These are phyloP conservation scores for Phenacoccus solenopsis DNA, from an alignment of 1,140 invertebrate genomes.

Conservation along the genomic window DNA sequence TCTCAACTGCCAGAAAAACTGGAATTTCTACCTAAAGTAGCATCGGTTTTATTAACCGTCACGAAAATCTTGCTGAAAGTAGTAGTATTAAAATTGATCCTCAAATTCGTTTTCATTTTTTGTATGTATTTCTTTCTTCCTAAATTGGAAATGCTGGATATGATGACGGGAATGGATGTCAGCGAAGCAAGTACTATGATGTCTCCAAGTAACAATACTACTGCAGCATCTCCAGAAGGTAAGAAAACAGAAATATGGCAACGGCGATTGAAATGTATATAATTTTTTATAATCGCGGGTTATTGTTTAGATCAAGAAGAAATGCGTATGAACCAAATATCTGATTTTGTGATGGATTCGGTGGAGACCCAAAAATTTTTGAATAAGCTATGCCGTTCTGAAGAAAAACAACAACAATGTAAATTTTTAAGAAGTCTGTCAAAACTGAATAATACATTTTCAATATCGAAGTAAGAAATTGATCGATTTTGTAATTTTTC, in stretches of 20 bases:
- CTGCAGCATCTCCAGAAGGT: background rate
- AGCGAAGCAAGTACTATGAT: background rate
- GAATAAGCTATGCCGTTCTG: background rate
- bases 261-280: background rate
- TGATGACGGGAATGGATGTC: background rate
- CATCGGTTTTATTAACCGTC: background rate
- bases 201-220: background rate
- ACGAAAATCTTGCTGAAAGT: constrained; percentile 1
- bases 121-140: background rate
- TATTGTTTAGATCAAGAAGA: background rate
- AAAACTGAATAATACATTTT: constrained; percentile 14
- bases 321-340: background rate
- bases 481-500: background rate
- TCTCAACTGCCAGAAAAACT: background rate
- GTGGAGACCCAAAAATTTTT: background rate
- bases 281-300: background rate
- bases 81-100: background rate
- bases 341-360: background rate
- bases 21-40: background rate
- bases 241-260: background rate
- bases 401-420: background rate
- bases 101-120: background rate
- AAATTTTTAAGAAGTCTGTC: background rate
- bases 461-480: background rate
- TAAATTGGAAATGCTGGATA: background rate